Conservation (phyloP, 2,797 vertebrate species). For the Ispidina picta region DNA sequence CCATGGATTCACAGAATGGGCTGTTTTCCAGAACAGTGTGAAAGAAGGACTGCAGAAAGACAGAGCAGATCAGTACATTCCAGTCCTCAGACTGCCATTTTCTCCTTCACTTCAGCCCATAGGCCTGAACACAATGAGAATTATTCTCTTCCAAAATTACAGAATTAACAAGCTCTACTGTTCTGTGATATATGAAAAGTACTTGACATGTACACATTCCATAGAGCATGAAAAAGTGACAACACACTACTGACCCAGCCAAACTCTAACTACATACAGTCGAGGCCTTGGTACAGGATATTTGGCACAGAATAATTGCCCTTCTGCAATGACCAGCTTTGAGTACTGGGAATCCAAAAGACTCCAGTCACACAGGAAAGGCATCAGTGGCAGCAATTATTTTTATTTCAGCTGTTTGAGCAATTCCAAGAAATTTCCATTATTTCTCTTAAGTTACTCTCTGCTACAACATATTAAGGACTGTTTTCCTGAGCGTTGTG, state of each 20-base stretch:
- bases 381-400: not conserved
- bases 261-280: not conserved
- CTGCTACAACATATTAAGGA: not conserved
- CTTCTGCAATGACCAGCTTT: not conserved
- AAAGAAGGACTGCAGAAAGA: conserved; percentile 80
- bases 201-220: not conserved
- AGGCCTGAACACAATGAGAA: not conserved
- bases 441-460: not conserved
- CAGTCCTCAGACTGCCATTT: not conserved
- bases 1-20: conserved; percentile 84
- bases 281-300: not conserved
- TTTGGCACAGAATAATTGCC: not conserved
- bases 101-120: not conserved
- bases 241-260: not conserved
- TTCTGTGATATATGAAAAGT: not conserved
- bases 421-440: not conserved
- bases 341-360: not conserved
- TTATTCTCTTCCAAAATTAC: not conserved
- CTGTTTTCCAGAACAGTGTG: conserved; percentile 89
- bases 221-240: not conserved
- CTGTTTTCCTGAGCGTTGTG: not conserved
- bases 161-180: not conserved
- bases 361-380: not conserved
- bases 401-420: conserved; percentile 1
- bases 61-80: not conserved